Conservation (phyloP, 2,113 vertebrate genomes). For the Orycteropus afer region DNA sequence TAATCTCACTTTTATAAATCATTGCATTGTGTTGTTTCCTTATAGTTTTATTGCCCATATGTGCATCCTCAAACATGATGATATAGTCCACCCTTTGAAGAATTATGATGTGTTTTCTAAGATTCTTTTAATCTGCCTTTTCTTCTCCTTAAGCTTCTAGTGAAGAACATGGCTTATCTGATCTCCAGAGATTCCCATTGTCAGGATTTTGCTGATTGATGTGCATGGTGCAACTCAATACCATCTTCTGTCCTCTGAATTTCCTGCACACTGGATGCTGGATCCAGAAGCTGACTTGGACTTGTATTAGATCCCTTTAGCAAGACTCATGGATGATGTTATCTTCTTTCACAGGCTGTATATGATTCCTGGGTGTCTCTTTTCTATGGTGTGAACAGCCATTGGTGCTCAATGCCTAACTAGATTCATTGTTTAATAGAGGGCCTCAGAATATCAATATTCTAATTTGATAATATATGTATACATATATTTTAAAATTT, state of each 20-base stretch:
- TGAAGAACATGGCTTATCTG: background rate
- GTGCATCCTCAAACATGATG: background rate
- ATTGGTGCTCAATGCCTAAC: no score
- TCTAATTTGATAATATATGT: background rate
- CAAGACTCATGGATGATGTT: background rate
- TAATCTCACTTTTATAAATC: background rate
- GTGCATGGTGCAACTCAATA: accelerated
- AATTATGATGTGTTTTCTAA: background rate
- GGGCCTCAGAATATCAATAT: background rate
- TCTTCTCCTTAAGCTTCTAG: background rate
- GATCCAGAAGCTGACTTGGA: background rate
- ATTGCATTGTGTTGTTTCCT: background rate
- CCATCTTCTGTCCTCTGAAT: background rate
- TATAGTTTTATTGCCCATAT: background rate
- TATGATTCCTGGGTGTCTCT: background rate
- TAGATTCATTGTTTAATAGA: no score
- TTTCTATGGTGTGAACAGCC: background rate
- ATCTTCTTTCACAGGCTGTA: background rate
- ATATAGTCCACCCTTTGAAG: background rate
- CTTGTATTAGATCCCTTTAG: background rate
- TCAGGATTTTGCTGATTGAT: background rate
- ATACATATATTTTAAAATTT: no score
- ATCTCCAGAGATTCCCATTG: background rate
- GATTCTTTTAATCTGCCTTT: background rate
- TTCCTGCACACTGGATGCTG: background rate